Evolutionary conservation across 2,888 invertebrate species (phyloP), one percentile per base, ranked within the genome.

Genomic region (Rhamphomyia laevipes): DNA sequence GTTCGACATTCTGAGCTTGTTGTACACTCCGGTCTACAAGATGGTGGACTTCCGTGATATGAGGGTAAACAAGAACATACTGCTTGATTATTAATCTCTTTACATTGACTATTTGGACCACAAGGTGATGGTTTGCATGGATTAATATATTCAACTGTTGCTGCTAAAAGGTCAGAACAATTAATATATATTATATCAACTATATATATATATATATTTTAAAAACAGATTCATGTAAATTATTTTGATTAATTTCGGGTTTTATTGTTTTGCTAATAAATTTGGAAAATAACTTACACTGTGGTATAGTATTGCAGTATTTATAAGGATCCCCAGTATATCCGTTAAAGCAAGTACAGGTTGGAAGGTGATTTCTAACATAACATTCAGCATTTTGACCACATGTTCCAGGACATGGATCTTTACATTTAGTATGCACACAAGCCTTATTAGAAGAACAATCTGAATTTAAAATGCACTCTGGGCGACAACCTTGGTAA

Each of bases 321-420:
- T 73, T 72, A 63, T 84, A 85, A 16, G 87, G 86, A 70, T 88
- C 81, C 53, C 88, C 88, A 15, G 81, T 81, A 61, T 81, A 86
- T 35, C 84, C 83, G 47, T 72, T 66, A 16, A 77, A 71, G 61
- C 88, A 88, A 49, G 71, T 78, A 61, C 86, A 81, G 41, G 77
- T 71, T 50, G 83, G 81, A 59, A 86, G 61, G 67, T 85, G 82
- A 60, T 82, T 81, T 13, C 82, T 73, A 12, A 84, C 83, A 68
- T 81, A 78, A 61, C 87, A 87, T 33, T 77, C 69, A n/a, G 86
- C 83, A 58, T 84, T 82, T 51, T 77, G 74, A 6, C 84, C 86
- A 62, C 87, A 88, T 15, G 80, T 78, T 58, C 85, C 86, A 4
- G 82, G 80, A 60, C 87, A 88, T 15, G 87, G 87, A 68, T 87